These are phyloP conservation scores for Physocephala rufipes DNA, from an alignment of 2,888 invertebrate genomes.

Conservation along the genomic window DNA sequence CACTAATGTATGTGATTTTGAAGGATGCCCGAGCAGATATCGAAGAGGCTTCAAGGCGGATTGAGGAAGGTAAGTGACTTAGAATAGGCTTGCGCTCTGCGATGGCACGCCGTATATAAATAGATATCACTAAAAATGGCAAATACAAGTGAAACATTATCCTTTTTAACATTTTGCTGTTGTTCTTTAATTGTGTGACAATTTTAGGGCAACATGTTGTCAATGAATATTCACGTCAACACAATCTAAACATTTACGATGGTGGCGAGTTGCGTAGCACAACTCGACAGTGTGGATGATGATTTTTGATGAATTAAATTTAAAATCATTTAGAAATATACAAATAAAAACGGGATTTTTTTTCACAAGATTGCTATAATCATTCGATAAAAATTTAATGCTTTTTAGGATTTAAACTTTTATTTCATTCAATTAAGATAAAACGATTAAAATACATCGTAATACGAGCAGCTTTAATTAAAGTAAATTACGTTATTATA, in stretches of 20 bases:
- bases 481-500: constrained; percentile 4
- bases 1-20: constrained; percentile 80
- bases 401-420: not conserved
- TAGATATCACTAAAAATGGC: not conserved
- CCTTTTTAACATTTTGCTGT: not conserved
- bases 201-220: constrained; percentile 74
- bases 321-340: not conserved
- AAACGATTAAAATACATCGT: not conserved
- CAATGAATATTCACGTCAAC: constrained; percentile 78
- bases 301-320: constrained; percentile 63
- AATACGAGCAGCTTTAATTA: constrained; percentile 20
- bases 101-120: not conserved
- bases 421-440: too few relatives aligned
- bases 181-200: not conserved
- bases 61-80: constrained; percentile 76
- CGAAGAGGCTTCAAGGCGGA: constrained; percentile 78
- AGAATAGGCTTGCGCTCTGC: not conserved
- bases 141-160: constrained; percentile 13
- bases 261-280: constrained; percentile 78
- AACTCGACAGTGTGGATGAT: constrained; percentile 84
- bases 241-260: constrained; percentile 80
- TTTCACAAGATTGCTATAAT: not conserved
- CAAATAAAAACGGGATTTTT: constrained; percentile 26
- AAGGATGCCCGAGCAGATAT: constrained; percentile 79
- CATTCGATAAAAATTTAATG: not conserved